A percentile compares a stretch with the other conserved stretches of the same genome.
Conservation (phyloP, 2,797 vertebrate genomes). For the Myotis pilosus region DNA sequence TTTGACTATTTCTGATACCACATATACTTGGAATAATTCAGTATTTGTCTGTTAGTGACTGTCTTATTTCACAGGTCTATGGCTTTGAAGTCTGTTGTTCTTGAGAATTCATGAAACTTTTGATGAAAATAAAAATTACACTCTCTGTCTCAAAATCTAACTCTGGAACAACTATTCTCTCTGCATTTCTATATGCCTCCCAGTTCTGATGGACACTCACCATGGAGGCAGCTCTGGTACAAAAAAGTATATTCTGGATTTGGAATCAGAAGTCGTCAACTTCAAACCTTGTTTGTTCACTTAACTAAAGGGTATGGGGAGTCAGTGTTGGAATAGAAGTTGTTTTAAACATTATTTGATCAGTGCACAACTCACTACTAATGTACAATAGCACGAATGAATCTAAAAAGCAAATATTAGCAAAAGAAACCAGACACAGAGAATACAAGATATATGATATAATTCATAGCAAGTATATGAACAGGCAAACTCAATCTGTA, state of each 20-base stretch:
- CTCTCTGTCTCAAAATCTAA: not conserved
- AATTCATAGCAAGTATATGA: not conserved
- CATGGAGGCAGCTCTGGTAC: not conserved
- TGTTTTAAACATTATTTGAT: not conserved
- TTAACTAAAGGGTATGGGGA: not conserved
- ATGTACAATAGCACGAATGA: not conserved
- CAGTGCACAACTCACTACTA: not conserved
- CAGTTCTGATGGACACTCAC: not conserved
- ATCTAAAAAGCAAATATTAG: not conserved
- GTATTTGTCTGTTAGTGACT: not conserved
- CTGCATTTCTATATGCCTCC: not conserved
- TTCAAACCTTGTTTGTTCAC: not conserved
- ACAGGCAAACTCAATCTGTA: not conserved
- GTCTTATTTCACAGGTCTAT: not conserved
- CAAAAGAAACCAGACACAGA: not conserved
- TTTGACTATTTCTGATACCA: not conserved
- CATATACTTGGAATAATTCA: not conserved
- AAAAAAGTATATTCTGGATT: not conserved
- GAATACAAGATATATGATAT: not conserved
- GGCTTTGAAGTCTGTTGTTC: not conserved
- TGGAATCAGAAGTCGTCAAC: not conserved
- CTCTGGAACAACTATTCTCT: not conserved
- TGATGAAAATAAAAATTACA: not conserved
- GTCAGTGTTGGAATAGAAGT: not conserved
- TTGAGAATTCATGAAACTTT: not conserved